Evolutionary conservation across 2,797 vertebrate species (phyloP).

Genomic region (Pseudochromis fuscus): DNA sequence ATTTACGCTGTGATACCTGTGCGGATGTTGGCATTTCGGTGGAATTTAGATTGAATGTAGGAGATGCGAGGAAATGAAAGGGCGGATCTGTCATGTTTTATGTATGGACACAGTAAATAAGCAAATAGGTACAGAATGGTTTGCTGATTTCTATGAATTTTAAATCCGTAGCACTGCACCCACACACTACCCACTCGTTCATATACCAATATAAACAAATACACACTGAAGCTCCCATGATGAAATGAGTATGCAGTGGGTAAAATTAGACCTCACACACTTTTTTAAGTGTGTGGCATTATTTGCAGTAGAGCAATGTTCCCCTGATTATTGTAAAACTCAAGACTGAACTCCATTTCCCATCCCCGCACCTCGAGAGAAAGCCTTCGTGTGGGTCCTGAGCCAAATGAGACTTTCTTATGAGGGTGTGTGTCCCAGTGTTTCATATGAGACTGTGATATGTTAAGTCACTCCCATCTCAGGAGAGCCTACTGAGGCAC

Average conservation of each 20-base stretch:
- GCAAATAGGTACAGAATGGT: slow-evolving; percentile 71
- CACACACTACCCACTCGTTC: slow-evolving; percentile 22
- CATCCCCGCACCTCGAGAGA: slow-evolving; percentile 52
- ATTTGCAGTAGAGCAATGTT: slow-evolving; percentile 51
- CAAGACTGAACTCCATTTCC: slow-evolving; percentile 52
- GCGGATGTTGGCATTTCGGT: neutral
- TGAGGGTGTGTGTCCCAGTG: slow-evolving; percentile 27
- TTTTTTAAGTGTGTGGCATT: slow-evolving; percentile 27
- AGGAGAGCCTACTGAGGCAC: slow-evolving; percentile 57
- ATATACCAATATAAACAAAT: slow-evolving; percentile 41
- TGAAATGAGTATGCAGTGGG: slow-evolving; percentile 48
- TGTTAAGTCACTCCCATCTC: slow-evolving; percentile 69
- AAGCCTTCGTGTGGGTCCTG: slow-evolving; percentile 42
- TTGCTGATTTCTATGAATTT: slow-evolving; percentile 78
- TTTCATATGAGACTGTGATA: slow-evolving; percentile 62
- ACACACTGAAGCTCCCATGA: slow-evolving; percentile 27
- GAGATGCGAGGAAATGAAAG: slow-evolving; percentile 50
- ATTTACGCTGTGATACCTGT: slow-evolving; percentile 26
- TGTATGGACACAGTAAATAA: slow-evolving; percentile 74
- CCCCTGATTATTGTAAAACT: slow-evolving; percentile 62
- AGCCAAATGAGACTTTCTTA: slow-evolving; percentile 53
- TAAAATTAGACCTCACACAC: slow-evolving; percentile 55
- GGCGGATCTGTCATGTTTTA: slow-evolving; percentile 73
- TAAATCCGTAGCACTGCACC: slow-evolving; percentile 58
- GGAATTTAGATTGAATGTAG: slow-evolving; percentile 59